Percentiles rank a stretch among this genome's conserved stretches.
Conservation (phyloP, 1,140 invertebrate genomes). For the Aphaenogaster rudis region DNA sequence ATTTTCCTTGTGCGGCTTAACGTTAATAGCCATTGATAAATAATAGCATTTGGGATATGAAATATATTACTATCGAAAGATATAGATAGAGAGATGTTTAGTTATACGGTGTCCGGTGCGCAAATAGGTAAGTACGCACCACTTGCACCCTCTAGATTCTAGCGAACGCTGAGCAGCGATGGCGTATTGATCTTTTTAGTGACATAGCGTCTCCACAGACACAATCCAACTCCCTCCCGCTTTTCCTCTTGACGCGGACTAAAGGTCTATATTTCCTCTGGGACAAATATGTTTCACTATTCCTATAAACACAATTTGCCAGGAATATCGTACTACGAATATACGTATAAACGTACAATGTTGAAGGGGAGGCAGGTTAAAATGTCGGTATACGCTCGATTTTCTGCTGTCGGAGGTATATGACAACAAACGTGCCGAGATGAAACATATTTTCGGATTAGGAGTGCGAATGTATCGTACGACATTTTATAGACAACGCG, state of each 20-base stretch:
- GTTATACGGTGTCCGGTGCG: constrained; percentile 13
- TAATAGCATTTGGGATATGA: neutral
- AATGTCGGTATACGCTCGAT: constrained; percentile 33
- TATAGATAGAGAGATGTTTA: constrained; percentile 11
- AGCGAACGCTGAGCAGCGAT: constrained; percentile 82
- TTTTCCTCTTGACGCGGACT: constrained; percentile 74
- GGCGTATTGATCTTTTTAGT: constrained; percentile 88
- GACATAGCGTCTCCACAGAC: constrained; percentile 84
- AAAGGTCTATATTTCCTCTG: constrained; percentile 87
- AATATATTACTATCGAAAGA: neutral
- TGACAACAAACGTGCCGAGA: constrained; percentile 7
- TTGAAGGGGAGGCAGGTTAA: neutral
- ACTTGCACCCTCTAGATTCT: constrained; percentile 83
- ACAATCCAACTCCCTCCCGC: constrained; percentile 81
- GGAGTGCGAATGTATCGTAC: neutral
- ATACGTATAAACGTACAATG: constrained; percentile 67
- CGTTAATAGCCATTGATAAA: neutral
- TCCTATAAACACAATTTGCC: constrained; percentile 87
- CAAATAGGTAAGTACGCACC: constrained; percentile 69
- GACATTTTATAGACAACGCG: neutral
- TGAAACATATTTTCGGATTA: constrained; percentile 49
- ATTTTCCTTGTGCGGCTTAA: neutral
- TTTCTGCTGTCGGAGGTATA: neutral
- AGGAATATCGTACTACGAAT: constrained; percentile 82
- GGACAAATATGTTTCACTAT: constrained; percentile 86